These are phyloP conservation scores for Anas capensis DNA, from an alignment of 2,797 vertebrate species.

Conservation along the genomic window DNA sequence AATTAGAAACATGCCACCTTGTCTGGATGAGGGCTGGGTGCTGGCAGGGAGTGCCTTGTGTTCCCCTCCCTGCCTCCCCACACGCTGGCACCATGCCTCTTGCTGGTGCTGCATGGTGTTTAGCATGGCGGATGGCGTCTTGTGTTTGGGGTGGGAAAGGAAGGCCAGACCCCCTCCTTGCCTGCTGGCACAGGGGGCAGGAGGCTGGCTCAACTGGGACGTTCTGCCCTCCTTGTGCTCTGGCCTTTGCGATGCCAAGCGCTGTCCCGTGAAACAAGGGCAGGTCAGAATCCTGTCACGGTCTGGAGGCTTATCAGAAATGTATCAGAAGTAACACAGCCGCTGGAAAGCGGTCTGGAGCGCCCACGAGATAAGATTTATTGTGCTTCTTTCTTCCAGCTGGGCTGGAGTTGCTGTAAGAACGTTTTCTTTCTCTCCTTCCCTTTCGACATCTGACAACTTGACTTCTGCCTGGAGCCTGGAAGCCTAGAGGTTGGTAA, in stretches of 20 bases:
- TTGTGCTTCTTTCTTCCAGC: neutral
- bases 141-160: neutral
- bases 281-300: neutral
- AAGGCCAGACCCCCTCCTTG: neutral
- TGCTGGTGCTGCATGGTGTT: rapidly evolving
- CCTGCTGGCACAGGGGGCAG: rapidly evolving
- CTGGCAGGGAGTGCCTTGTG: rapidly evolving
- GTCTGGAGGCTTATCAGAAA: slow-evolving; percentile 58
- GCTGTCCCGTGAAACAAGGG: neutral
- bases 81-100: rapidly evolving
- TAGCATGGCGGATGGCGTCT: neutral
- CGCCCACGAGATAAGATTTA: slow-evolving; percentile 38
- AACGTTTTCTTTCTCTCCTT: neutral
- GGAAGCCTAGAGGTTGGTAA: slow-evolving; percentile 53
- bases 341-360: slow-evolving; percentile 3
- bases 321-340: slow-evolving; percentile 10
- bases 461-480: slow-evolving; percentile 43
- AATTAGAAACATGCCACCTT: neutral
- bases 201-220: rapidly evolving
- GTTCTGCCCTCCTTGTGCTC: neutral
- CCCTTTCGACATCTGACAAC: slow-evolving; percentile 29
- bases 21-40: neutral
- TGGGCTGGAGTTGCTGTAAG: neutral
- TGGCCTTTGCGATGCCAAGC: neutral
- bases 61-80: neutral